Evolutionary conservation across 2,113 vertebrate species (phyloP), one percentile per base, ranked within the genome.

Genomic region (Lepidothrix coronata): DNA sequence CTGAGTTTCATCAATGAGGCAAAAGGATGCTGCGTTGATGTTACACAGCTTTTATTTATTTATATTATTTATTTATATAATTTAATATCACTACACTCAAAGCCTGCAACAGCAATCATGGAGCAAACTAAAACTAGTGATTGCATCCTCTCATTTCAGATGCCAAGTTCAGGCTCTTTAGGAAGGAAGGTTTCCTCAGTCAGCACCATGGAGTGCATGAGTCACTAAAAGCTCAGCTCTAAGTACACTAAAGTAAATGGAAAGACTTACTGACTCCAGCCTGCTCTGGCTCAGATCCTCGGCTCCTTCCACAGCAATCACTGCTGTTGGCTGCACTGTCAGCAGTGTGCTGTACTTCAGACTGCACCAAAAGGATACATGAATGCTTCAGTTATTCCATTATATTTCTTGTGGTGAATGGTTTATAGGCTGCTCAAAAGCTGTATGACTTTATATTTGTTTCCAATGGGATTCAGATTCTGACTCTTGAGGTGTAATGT

Each of bases 201-300:
- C 90, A 96, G 91, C 91, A 91, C 55, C 46, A 31, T 6, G 8
- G 81, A 59, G 54, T 9, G 28, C 2, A 18, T 82, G 85, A 94
- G 66, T 89, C 85, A 95, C 21, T 79, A 79, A 41, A 78, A 93
- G 71, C 74, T 46, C 55, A 93, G 62, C 55, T 62, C 46, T 46
- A 72, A 93, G 78, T 35, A 59, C 55, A 13, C n/a, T 55, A 18
- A 94, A 74, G 54, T 62, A 88, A 76, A 77, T 49, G 84, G 95
- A 95, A 94, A 93, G 70, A 74, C 76, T 95, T 85, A 55, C 2
- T 70, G 88, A 76, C 62, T 92, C 58, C 92, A 83, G 77, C 5
- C 51, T 37, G 48, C 58, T 63, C 75, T 92, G 89, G 91, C 91
- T 89, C 58, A 73, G 49, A 44, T 59, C 48, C 55, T 30, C 1